Percentiles rank a stretch among this genome's conserved stretches.
phyloP scores from a whole-genome alignment of 23 tunicate species.

The Clavelina lepadiformis region DNA sequence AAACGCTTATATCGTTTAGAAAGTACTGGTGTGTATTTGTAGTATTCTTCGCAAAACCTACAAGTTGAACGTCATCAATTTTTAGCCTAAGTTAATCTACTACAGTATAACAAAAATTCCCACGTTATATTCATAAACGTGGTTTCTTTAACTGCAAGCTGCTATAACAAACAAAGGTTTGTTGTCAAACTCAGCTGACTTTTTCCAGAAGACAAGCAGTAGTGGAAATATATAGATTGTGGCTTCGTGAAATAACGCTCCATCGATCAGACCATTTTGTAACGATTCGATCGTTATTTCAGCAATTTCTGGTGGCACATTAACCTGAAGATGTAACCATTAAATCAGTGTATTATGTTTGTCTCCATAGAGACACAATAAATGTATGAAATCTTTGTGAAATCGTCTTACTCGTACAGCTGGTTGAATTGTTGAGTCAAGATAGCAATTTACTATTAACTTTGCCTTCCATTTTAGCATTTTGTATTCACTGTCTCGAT shows the following conservation, averaged over 20 bases:
- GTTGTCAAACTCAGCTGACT: too few species aligned
- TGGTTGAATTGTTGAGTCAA: slow-evolving; percentile 42
- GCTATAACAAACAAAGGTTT: too few species aligned
- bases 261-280: slow-evolving; percentile 42
- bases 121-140: too few species aligned
- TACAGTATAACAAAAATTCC: too few species aligned
- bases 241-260: slow-evolving; percentile 58
- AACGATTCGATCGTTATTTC: slow-evolving; percentile 40
- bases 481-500: slow-evolving; percentile 2
- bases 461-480: slow-evolving; percentile 38
- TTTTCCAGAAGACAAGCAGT: slow-evolving; percentile 53
- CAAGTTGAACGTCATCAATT: neutral
- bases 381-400: too few species aligned
- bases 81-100: too few species aligned
- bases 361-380: too few species aligned
- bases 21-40: slow-evolving; percentile 45
- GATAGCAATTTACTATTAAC: slow-evolving; percentile 44
- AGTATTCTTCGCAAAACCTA: slow-evolving; percentile 59
- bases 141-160: too few species aligned
- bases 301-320: slow-evolving; percentile 48
- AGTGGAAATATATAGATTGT: slow-evolving; percentile 50
- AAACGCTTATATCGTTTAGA: slow-evolving; percentile 35
- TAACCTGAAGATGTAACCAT: too few species aligned
- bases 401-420: slow-evolving; percentile 40
- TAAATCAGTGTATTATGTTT: too few species aligned